phyloP scores from a whole-genome alignment of 2,113 vertebrate species.

The Coptodon bakossiorum region DNA sequence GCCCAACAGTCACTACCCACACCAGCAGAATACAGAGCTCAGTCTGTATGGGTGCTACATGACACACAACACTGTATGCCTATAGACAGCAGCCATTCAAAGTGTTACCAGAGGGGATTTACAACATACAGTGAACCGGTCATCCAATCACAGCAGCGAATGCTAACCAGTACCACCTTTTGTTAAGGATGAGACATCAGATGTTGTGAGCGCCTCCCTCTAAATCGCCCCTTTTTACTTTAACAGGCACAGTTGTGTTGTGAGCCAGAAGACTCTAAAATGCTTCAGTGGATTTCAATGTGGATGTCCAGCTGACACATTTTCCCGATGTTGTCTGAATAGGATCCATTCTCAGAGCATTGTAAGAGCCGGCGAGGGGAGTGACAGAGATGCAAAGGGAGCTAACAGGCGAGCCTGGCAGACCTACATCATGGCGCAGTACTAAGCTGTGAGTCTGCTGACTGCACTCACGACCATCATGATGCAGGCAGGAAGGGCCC shows the following conservation, averaged over 20 bases:
- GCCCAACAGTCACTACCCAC: conserved; percentile 25
- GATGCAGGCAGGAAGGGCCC: neutral
- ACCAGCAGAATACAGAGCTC: conserved; percentile 32
- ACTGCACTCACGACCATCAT: neutral
- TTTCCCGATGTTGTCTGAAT: conserved; percentile 47
- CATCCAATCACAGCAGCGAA: conserved; percentile 33
- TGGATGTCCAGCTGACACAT: conserved; percentile 47
- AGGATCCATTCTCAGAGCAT: conserved; percentile 29
- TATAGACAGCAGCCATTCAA: conserved; percentile 41
- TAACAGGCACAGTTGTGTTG: conserved; percentile 48
- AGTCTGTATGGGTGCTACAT: conserved; percentile 19
- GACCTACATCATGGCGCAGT: conserved; percentile 14
- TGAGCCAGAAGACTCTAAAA: conserved; percentile 55
- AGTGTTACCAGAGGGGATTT: conserved; percentile 46
- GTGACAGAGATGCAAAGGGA: conserved; percentile 40
- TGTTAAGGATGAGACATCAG: conserved; percentile 56
- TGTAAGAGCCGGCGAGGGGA: conserved; percentile 1
- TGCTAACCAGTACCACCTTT: conserved; percentile 56
- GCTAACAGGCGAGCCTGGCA: conserved; percentile 37
- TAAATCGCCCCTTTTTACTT: conserved; percentile 38
- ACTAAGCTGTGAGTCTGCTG: conserved; percentile 36
- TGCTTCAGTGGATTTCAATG: conserved; percentile 63
- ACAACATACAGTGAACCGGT: conserved; percentile 36
- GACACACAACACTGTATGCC: conserved; percentile 1
- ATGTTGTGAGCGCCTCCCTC: conserved; percentile 50